Evolutionary conservation across 2,797 vertebrate genomes (phyloP).

Genomic region (Gymnothorax javanicus): DNA sequence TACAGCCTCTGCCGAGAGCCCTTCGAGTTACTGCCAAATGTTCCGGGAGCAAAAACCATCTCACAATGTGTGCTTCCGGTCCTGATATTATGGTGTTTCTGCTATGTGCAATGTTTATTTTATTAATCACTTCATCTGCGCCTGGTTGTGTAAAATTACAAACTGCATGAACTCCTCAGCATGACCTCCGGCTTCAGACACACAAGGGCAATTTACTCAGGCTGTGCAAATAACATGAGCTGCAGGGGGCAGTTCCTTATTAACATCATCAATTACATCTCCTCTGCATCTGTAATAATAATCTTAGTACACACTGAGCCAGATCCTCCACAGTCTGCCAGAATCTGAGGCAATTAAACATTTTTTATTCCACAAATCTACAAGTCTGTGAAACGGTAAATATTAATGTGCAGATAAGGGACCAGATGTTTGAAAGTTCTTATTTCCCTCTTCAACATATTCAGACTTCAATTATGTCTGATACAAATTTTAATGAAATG

Average conservation of each 20-base stretch:
- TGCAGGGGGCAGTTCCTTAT: not conserved
- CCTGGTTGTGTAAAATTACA: not conserved
- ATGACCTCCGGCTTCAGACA: not conserved
- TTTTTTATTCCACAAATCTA: not conserved
- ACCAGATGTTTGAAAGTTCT: not conserved
- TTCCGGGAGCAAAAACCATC: not conserved
- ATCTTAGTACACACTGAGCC: not conserved
- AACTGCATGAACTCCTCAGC: not conserved
- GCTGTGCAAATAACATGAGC: conserved; percentile 11
- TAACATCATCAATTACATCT: not conserved
- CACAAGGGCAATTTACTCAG: not conserved
- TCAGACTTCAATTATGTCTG: not conserved
- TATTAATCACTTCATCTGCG: conserved; percentile 11
- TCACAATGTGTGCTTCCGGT: not conserved
- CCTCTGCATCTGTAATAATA: not conserved
- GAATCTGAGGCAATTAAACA: not conserved
- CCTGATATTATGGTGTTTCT: not conserved
- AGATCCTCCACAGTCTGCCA: conserved; percentile 2
- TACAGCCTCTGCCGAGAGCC: no score
- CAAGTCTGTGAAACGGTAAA: not conserved
- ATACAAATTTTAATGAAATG: not conserved
- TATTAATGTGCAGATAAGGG: not conserved
- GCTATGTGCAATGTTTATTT: not conserved
- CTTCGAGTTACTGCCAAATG: not conserved
- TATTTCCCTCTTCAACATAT: not conserved